Conservation (phyloP, 2,888 invertebrate species). For the Hypomecis punctinalis region DNA sequence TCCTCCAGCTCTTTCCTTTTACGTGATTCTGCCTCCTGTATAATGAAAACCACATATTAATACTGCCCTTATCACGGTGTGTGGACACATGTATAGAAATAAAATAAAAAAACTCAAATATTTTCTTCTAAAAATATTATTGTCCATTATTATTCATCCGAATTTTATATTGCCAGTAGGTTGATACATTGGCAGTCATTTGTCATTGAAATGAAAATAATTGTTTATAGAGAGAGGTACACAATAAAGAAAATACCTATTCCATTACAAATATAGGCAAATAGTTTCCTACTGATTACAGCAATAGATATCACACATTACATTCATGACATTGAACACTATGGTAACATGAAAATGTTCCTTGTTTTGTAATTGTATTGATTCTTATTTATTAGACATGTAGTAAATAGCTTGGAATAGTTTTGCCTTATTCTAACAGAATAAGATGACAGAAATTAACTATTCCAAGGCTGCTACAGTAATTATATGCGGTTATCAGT, state of each 20-base stretch:
- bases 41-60: conserved; percentile 83
- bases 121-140: conserved; percentile 15
- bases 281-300: conserved; percentile 8
- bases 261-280: no score
- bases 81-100: conserved; percentile 33
- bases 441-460: not conserved
- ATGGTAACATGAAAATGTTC: conserved; percentile 34
- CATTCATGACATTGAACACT: conserved; percentile 19
- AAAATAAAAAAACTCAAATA: conserved; percentile 2
- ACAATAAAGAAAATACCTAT: not conserved
- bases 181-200: not conserved
- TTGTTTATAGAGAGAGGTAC: conserved; percentile 7
- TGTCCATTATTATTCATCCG: conserved; percentile 13
- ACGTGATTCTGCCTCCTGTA: conserved; percentile 98
- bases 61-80: conserved; percentile 46
- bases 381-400: not conserved
- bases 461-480: not conserved
- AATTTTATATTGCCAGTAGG: conserved; percentile 6
- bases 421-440: not conserved
- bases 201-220: conserved; percentile 1
- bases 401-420: not conserved
- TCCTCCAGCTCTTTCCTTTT: conserved; percentile 98
- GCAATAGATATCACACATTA: conserved; percentile 23
- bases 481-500: conserved; percentile 62
- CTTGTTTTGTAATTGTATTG: conserved; percentile 40